A percentile compares a stretch with the other conserved stretches of the same genome.
Conservation (phyloP, 53 echinoderm and acorn worm species). For the Echinarachnius parma region DNA sequence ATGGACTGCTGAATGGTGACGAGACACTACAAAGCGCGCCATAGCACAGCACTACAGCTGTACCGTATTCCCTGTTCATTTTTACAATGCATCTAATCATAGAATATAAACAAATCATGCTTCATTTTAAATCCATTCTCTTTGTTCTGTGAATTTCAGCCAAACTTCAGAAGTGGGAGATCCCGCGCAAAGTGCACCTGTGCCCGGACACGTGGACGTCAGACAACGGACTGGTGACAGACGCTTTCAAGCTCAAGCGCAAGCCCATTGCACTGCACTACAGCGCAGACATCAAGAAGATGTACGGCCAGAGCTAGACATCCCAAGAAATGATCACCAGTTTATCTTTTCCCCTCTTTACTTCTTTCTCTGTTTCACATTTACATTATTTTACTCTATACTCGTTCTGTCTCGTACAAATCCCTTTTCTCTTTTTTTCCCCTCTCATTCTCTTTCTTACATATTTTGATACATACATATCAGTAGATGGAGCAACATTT, state of each 20-base stretch:
- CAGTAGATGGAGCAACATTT: no score
- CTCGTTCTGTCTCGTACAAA: no score
- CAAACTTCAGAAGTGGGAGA: slow-evolving; percentile 86
- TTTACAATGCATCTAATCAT: background rate
- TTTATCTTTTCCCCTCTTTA: no score
- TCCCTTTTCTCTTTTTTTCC: no score
- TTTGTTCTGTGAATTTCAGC: slow-evolving; percentile 38
- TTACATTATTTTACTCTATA: no score
- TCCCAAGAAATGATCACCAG: slow-evolving; percentile 20
- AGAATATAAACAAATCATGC: background rate
- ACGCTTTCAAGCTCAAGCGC: slow-evolving; percentile 87
- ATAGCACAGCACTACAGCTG: no score
- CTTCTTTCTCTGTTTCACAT: no score
- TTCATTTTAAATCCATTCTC: background rate
- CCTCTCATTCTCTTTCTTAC: no score
- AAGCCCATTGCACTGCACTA: slow-evolving; percentile 62
- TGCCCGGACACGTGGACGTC: slow-evolving; percentile 75
- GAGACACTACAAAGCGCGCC: no score
- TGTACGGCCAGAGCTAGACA: slow-evolving; percentile 50
- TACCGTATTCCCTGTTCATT: no score
- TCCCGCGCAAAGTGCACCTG: slow-evolving; percentile 66
- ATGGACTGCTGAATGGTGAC: no score
- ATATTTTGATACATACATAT: no score
- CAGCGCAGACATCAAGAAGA: slow-evolving; percentile 51
- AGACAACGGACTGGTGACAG: slow-evolving; percentile 78